Evolutionary conservation across 2,888 invertebrate species (phyloP).

Genomic region (Dorcus hopei): DNA sequence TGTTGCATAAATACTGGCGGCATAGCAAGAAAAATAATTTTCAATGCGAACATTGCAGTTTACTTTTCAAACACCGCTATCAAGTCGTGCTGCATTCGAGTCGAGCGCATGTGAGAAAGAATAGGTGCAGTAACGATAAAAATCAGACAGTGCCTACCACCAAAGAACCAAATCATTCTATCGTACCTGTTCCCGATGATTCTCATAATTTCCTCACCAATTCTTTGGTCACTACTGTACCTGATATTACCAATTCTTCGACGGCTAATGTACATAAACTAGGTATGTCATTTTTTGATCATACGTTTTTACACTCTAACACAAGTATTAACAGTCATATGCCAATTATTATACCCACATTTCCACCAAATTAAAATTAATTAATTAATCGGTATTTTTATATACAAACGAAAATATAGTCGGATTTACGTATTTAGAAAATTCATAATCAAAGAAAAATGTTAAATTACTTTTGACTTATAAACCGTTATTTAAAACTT

Average conservation of each 20-base stretch:
- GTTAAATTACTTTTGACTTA: background rate
- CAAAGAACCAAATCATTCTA: constrained; percentile 39
- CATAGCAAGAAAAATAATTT: constrained; percentile 47
- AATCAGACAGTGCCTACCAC: constrained; percentile 38
- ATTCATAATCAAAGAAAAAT: background rate
- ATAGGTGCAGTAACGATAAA: constrained; percentile 27
- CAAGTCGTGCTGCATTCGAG: constrained; percentile 52
- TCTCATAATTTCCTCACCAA: constrained; percentile 38
- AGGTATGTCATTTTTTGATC: constrained; percentile 49
- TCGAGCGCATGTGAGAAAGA: constrained; percentile 43
- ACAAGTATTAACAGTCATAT: constrained; percentile 46
- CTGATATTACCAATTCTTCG: constrained; percentile 40
- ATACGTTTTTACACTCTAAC: constrained; percentile 45
- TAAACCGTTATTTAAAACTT: no score
- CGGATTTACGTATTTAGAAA: background rate
- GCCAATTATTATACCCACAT: constrained; percentile 50
- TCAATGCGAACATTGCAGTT: constrained; percentile 52
- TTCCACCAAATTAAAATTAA: constrained; percentile 43
- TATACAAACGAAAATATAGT: background rate
- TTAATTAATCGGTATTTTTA: background rate
- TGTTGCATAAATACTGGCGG: constrained; percentile 54
- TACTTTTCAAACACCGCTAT: constrained; percentile 50
- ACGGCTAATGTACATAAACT: constrained; percentile 44
- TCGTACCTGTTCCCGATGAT: constrained; percentile 41
- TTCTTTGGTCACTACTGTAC: constrained; percentile 37